Conservation (phyloP, 2,888 invertebrate species). For the Thelaira solivaga region DNA sequence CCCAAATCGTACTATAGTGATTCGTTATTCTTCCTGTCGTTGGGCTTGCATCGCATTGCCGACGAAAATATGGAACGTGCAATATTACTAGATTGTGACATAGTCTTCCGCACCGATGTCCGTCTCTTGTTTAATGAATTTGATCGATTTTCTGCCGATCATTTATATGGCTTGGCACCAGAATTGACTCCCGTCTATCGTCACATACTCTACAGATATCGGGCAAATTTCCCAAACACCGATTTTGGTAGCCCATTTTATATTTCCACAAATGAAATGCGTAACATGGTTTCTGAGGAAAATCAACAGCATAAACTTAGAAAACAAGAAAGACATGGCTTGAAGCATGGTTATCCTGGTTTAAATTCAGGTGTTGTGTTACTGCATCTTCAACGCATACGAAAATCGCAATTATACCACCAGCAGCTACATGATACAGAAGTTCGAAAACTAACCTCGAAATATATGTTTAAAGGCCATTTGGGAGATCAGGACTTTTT, state of each 20-base stretch:
- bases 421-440: slow-evolving; percentile 79
- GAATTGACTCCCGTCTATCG: slow-evolving; percentile 88
- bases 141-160: slow-evolving; percentile 80
- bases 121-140: slow-evolving; percentile 83
- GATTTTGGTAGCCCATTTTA: slow-evolving; percentile 79
- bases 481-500: slow-evolving; percentile 91
- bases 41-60: slow-evolving; percentile 84
- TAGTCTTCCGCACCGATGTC: slow-evolving; percentile 84
- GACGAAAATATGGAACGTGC: slow-evolving; percentile 80
- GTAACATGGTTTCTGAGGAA: slow-evolving; percentile 51
- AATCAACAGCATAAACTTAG: slow-evolving; percentile 63
- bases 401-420: slow-evolving; percentile 81
- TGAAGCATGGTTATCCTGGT: slow-evolving; percentile 82
- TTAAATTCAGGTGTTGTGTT: slow-evolving; percentile 89
- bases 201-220: slow-evolving; percentile 84
- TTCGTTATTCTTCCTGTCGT: slow-evolving; percentile 86
- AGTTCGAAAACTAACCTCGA: slow-evolving; percentile 79
- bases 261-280: slow-evolving; percentile 61
- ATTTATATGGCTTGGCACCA: slow-evolving; percentile 84
- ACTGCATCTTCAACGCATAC: slow-evolving; percentile 82
- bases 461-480: slow-evolving; percentile 84
- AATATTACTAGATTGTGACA: slow-evolving; percentile 87
- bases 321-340: slow-evolving; percentile 61
- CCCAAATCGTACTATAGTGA: slow-evolving; percentile 86
- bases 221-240: slow-evolving; percentile 81